Base-by-base conservation (phyloP, 2,888 invertebrate genomes). In the Kuschelorhynchus macadamiae region DNA sequence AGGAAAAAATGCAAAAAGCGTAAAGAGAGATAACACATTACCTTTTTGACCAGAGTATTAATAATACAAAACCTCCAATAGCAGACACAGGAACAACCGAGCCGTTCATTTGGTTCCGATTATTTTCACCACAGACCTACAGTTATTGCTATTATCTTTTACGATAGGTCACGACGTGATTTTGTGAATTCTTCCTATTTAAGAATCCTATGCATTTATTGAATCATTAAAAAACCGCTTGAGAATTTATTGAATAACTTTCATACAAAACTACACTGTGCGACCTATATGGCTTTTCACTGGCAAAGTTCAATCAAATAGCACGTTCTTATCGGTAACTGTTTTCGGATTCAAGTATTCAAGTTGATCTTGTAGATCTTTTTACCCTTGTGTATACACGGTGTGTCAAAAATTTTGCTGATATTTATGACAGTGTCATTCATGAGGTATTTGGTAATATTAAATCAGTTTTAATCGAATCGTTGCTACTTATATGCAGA, bases 21-120 rank as follows among this genome's bases (percentile, higher is more conserved):
- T 33, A 56, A 49, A 56, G 56, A 33, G 50, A 62, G 36, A 50
- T 62, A 62, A 44, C 59, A 57, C 20, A 20, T 67, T 71, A 71
- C 71, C 71, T 71, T 67, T 65, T 70, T 12, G 60, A 67, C 32
- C 64, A 67, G 17, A 67, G 41, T 55, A 71, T 33, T 39, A 57
- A 49, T 42, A 71, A 60, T 17, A 64, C 17, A 18, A 64, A 59
- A 18, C 66, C 64, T 25, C 59, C 39, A 30, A 67, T 30, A 44
- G 67, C 44, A 14, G 65, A 65, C 7, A 57, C 66, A 30, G 70
- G 59, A 42, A 68, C 64, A 33, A 50, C 44, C 36, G 50, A 25
- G 14, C 5, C 60, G 60, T 50, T 60, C 60, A 70, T 66, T 62
- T 66, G 59, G 39, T 65, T 57, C 41, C 14, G 55, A 21, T 44